phyloP scores from a whole-genome alignment of 2,113 vertebrate genomes.

The Etia nguti region DNA sequence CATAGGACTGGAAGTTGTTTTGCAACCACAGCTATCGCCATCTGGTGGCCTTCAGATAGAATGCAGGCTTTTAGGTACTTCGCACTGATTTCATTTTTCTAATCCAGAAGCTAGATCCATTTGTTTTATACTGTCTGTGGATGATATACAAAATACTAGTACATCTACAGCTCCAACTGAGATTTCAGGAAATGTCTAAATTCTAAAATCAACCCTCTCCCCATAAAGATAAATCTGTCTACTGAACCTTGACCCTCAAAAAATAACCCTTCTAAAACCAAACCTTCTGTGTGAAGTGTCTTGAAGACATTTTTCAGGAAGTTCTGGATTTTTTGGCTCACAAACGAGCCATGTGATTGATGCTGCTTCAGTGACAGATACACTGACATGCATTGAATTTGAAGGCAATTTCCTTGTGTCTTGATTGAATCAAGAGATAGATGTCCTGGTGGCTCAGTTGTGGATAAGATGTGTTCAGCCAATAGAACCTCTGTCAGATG shows the following conservation, averaged over 20 bases:
- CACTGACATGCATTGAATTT: not conserved
- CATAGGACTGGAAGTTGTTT: not conserved
- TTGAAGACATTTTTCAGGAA: not conserved
- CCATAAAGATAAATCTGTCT: not conserved
- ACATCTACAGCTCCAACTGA: not conserved
- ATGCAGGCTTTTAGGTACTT: not conserved
- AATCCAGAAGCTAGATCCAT: not conserved
- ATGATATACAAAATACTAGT: not conserved
- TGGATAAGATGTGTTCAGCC: not conserved
- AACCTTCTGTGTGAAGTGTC: not conserved
- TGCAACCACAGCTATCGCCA: not conserved
- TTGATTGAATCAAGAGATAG: conserved; percentile 25
- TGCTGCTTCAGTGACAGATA: not conserved
- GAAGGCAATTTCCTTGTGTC: conserved; percentile 43
- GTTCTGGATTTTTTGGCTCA: not conserved
- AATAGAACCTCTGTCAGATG: not conserved
- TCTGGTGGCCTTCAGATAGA: not conserved
- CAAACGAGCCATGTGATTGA: not conserved
- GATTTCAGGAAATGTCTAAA: not conserved
- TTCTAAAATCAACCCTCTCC: not conserved
- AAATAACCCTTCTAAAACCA: not conserved
- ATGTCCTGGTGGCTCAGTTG: not conserved
- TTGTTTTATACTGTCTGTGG: not conserved
- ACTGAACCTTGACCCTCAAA: not conserved
- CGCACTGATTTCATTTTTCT: not conserved